Base-by-base conservation (phyloP, 2,888 invertebrate species). In the Troides aeacus region DNA sequence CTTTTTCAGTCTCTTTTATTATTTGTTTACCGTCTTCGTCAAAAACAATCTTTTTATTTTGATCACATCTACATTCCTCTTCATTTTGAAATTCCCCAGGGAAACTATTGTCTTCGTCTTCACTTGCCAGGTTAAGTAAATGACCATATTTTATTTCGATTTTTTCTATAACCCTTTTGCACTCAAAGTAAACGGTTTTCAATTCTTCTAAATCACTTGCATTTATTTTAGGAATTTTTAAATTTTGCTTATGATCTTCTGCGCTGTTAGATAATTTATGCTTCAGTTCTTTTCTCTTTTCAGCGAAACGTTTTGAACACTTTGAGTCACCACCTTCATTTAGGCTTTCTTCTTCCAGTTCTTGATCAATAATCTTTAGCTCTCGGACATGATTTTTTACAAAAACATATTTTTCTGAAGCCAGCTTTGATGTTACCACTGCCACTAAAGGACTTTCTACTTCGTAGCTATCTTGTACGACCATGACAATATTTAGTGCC, bases 71-170 rank as follows among this genome's bases (percentile, higher is more conserved):
- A 73, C 91, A 92, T 68, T 80, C 77, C 30, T 76, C 74, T 23
- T 76, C 72, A 36, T 72, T 72, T 53, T 68, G 30, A 50, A n/a
- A 2, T 17, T 53, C 53, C 2, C 64, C 64, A 56, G 46, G 18
- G 24, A 59, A 64, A 56, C 36, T 10, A 10, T 61, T 60, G 10
- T 65, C 57, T 3, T 70, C 70, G 42, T 71, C 61, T 62, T 77
- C 76, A 53, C 79, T 72, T 18, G 69, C 64, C 3, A 85, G 72
- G 57, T 85, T 74, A 36, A 92, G 74, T 74, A 91, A 83, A 79
- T 90, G 87, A 0, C 92, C 89, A 79, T 92, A 92, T 73, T 90
- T 92, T 0, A 71, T 66, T 76, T 92, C 90, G 39, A 92, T 89
- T 74, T 83, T 90, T 18, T 75, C 77, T 8, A 92, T 77, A 68